These are phyloP conservation scores for Xyrauchen texanus DNA, from an alignment of 2,113 vertebrate species.

Conservation along the genomic window DNA sequence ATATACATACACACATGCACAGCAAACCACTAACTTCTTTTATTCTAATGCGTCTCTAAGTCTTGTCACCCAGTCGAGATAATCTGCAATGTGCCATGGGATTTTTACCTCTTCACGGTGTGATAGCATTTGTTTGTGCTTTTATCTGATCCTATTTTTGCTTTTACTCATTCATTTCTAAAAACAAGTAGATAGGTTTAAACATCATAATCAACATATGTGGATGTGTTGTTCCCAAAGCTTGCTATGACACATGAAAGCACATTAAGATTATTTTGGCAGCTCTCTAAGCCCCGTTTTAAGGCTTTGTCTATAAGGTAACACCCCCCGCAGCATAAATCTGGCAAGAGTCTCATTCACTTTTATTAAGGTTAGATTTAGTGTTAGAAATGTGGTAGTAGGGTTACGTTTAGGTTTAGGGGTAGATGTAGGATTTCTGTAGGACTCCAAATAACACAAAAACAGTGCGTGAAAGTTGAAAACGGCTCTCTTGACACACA, in stretches of 20 bases:
- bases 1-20: too few species aligned
- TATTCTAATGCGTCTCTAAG: background rate
- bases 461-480: too few species aligned
- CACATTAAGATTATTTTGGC: constrained; percentile 32
- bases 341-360: too few species aligned
- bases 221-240: background rate
- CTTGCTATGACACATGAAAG: constrained; percentile 5
- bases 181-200: background rate
- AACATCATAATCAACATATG: constrained; percentile 1
- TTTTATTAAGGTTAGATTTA: too few species aligned
- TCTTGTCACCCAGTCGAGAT: background rate
- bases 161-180: background rate
- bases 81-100: background rate
- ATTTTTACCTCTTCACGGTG: background rate
- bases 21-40: too few species aligned
- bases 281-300: background rate
- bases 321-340: too few species aligned
- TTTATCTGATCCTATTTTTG: background rate
- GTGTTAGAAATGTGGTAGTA: too few species aligned
- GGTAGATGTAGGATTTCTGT: too few species aligned
- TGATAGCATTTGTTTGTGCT: background rate
- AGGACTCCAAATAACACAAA: too few species aligned
- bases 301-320: too few species aligned
- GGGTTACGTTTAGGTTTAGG: too few species aligned
- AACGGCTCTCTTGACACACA: too few species aligned